Percentiles rank a stretch among this genome's conserved stretches.
These are phyloP conservation scores for Tachyglossus aculeatus DNA, from an alignment of 2,797 vertebrate genomes.

Conservation along the genomic window DNA sequence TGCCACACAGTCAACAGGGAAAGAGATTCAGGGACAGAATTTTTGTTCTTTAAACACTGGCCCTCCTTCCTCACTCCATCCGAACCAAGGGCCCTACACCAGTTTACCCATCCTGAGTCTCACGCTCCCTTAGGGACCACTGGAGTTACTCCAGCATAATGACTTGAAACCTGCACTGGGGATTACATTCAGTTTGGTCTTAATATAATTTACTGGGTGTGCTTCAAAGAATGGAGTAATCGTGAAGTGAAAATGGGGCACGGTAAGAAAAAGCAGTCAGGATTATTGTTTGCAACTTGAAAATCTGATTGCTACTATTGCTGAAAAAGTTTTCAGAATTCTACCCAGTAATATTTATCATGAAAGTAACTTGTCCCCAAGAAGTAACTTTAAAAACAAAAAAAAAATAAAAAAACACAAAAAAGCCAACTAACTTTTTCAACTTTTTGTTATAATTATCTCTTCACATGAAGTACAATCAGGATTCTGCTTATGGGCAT, in stretches of 20 bases:
- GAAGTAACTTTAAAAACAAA: too few relatives aligned
- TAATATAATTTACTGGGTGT: background rate
- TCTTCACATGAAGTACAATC: conserved; percentile 31
- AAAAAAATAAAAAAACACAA: too few relatives aligned
- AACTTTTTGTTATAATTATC: conserved; percentile 26
- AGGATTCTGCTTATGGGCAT: conserved; percentile 37
- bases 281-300: background rate
- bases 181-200: background rate
- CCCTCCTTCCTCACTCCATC: too few relatives aligned
- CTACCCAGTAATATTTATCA: conserved; percentile 26
- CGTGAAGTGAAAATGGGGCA: background rate
- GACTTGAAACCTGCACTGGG: too few relatives aligned
- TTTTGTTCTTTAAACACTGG: too few relatives aligned
- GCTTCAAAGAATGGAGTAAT: background rate
- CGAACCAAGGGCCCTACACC: too few relatives aligned
- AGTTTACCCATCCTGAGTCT: background rate
- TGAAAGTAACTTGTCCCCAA: too few relatives aligned
- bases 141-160: too few relatives aligned
- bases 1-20: too few relatives aligned
- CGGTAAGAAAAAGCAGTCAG: conserved; percentile 10
- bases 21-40: too few relatives aligned
- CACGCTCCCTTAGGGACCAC: too few relatives aligned
- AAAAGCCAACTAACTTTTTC: too few relatives aligned
- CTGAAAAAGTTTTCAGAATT: conserved; percentile 29
- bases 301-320: conserved; percentile 11